Conservation (phyloP, 2,113 vertebrate genomes). For the Trichechus manatus region DNA sequence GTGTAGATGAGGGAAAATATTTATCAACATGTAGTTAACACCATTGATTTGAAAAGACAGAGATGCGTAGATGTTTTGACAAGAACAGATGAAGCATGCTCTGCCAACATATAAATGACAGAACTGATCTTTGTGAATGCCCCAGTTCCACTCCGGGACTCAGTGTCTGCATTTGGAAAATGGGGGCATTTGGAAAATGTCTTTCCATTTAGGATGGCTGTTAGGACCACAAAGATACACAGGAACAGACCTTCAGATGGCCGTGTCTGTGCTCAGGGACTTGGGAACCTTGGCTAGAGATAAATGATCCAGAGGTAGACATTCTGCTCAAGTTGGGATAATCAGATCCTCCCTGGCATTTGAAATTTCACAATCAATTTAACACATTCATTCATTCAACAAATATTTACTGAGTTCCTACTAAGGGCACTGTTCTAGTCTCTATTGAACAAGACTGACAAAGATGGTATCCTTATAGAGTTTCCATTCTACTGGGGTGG, state of each 20-base stretch:
- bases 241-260: not conserved
- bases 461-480: not conserved
- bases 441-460: not conserved
- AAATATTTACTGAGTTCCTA: not conserved
- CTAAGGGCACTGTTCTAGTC: not conserved
- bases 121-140: not conserved
- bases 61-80: slow-evolving; percentile 33
- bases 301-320: not conserved
- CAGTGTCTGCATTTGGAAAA: not conserved
- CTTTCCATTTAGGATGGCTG: not conserved
- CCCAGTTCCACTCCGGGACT: not conserved
- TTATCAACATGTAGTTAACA: slow-evolving; percentile 80
- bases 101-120: slow-evolving; percentile 38
- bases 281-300: not conserved
- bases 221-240: not conserved
- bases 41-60: slow-evolving; percentile 60
- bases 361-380: not conserved
- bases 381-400: not conserved
- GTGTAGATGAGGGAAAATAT: slow-evolving; percentile 78
- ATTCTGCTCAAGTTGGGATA: not conserved
- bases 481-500: not conserved
- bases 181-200: not conserved
- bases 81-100: slow-evolving; percentile 46
- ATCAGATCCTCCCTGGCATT: not conserved
- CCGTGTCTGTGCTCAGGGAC: not conserved